Conservation (phyloP, 2,113 vertebrate genomes). For the Oreocharis arfaki region DNA sequence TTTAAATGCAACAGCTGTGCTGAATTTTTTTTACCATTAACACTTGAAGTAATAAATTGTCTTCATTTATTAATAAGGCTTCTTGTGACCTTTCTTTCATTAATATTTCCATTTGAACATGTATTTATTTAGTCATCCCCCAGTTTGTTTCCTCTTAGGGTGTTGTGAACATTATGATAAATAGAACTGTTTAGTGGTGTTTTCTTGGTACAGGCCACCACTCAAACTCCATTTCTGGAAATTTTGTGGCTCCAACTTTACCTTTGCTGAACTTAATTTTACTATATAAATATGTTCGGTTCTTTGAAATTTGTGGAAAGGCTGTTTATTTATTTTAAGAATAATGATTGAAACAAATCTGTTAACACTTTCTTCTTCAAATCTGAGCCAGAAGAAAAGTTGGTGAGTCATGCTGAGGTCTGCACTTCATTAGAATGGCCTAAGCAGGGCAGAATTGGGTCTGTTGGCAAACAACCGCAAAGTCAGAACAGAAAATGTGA, state of each 20-base stretch:
- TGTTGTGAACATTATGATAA: background rate
- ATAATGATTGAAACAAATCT: background rate
- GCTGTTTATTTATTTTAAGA: background rate
- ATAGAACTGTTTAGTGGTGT: background rate
- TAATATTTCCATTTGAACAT: conserved; percentile 7
- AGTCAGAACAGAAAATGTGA: background rate
- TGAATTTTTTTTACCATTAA: conserved; percentile 89
- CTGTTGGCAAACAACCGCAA: background rate
- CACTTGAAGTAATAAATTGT: conserved; percentile 88
- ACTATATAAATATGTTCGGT: background rate
- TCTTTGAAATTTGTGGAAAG: background rate
- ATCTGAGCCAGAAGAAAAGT: background rate
- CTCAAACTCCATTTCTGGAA: background rate
- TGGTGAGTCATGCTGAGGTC: background rate
- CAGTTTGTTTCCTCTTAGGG: background rate
- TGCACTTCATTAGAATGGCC: background rate
- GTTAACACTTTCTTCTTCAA: background rate
- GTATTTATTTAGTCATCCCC: background rate
- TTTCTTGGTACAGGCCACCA: background rate
- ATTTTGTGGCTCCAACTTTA: background rate
- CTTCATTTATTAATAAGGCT: conserved; percentile 79
- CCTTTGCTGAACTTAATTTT: background rate
- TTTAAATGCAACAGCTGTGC: conserved; percentile 90
- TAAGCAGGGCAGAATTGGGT: background rate
- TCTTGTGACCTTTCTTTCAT: conserved; percentile 34